Evolutionary conservation across 2,113 vertebrate species (phyloP), one percentile per base, ranked within the genome.

Genomic region (Pungitius pungitius): DNA sequence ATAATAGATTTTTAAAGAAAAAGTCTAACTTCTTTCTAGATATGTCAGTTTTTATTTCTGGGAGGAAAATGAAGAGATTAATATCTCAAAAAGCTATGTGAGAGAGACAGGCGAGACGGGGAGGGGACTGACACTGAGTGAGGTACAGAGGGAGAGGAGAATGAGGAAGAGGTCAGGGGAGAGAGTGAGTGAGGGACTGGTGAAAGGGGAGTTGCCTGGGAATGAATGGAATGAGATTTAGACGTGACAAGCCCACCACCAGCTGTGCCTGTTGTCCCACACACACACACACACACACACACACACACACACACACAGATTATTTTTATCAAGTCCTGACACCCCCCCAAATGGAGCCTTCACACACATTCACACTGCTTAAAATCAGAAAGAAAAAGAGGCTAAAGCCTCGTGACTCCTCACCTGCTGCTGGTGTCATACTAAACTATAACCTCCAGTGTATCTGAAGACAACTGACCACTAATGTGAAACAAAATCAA

Each of bases 151-250:
- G 33, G 37, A 15, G 17, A 4, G 22, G 51, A 35, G 58, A 35
- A 52, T 3, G 69, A 47, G 52, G 39, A 18, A 6, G 73, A 47
- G 78, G 78, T 78, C 45, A 78, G 74, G 47, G 30, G 75, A 78
- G 77, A 83, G 70, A 81, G 86, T 33, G 85, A 86, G 26, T 68
- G 78, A 83, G 22, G 37, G 74, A 63, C 70, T 80, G 72, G 17
- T 89, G 87, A 85, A 80, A 87, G 78, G 68, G 47, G 71, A 77
- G 69, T 12, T 51, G 85, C 60, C 73, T 83, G 75, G 82, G 88
- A 87, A 90, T 85, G 87, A 80, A 33, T 69, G 89, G 82, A 77
- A 90, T 90, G 88, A 74, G 62, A 77, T 75, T 75, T 40, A 77
- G 74, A 81, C 55, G 51, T 67, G 83, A 85, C 85, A 63, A 77